Conservation (phyloP, 2,888 invertebrate genomes). For the Dynastes maya region DNA sequence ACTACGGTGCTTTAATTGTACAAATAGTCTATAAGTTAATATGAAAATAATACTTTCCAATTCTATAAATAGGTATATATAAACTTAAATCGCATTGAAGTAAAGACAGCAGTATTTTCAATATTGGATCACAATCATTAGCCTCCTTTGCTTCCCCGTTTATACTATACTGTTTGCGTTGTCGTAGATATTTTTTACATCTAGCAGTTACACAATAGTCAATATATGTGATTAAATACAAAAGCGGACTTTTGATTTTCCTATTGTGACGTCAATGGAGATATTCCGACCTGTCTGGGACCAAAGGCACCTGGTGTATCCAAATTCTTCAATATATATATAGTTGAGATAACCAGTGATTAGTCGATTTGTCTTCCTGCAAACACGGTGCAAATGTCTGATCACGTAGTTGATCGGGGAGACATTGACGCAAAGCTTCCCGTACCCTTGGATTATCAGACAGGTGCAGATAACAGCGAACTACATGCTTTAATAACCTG, state of each 20-base stretch:
- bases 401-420: slow-evolving; percentile 97
- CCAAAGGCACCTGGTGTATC: slow-evolving; percentile 78
- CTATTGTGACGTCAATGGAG: slow-evolving; percentile 75
- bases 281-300: slow-evolving; percentile 77
- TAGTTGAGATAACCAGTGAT: slow-evolving; percentile 95
- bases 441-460: slow-evolving; percentile 98
- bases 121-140: slow-evolving; percentile 3
- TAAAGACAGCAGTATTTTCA: neutral
- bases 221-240: neutral
- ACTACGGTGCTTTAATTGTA: neutral
- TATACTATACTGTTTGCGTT: neutral
- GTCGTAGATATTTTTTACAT: neutral
- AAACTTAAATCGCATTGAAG: slow-evolving; percentile 13
- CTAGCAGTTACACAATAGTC: neutral
- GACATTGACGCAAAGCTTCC: slow-evolving; percentile 95
- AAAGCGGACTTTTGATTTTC: neutral
- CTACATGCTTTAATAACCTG: slow-evolving; percentile 96
- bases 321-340: slow-evolving; percentile 83
- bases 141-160: neutral
- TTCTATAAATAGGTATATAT: neutral
- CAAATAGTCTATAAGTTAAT: slow-evolving; percentile 24
- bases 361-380: slow-evolving; percentile 97
- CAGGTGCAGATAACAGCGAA: slow-evolving; percentile 95
- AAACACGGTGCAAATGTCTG: slow-evolving; percentile 95
- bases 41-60: slow-evolving; percentile 39